phyloP scores from a whole-genome alignment of 2,113 vertebrate genomes.

The Sphyrna mokarran region DNA sequence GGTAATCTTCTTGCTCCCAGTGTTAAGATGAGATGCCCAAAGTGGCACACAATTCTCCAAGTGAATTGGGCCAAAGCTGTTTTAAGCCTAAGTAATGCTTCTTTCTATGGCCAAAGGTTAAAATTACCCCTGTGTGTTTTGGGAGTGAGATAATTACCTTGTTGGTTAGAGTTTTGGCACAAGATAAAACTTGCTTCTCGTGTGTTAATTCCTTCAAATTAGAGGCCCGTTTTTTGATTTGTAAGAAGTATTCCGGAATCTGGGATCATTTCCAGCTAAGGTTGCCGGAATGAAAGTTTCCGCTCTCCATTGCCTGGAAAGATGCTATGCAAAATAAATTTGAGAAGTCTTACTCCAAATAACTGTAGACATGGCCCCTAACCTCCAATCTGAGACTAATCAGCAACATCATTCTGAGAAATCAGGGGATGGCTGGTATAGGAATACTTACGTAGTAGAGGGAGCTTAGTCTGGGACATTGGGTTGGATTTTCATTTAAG shows the following conservation, averaged over 20 bases:
- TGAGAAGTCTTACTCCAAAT: background rate
- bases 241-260: background rate
- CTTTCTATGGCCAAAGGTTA: background rate
- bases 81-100: background rate
- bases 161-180: slow-evolving; percentile 12
- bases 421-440: background rate
- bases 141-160: background rate
- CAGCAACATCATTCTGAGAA: background rate
- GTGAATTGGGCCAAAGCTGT: background rate
- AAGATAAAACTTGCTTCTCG: background rate
- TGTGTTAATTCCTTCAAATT: slow-evolving; percentile 4
- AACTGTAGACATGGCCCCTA: background rate
- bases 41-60: background rate
- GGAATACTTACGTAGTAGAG: background rate
- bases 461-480: background rate
- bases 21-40: background rate
- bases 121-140: background rate
- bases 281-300: background rate
- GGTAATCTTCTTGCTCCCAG: background rate
- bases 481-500: background rate
- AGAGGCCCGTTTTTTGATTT: background rate
- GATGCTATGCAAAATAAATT: background rate
- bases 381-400: background rate
- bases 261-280: background rate
- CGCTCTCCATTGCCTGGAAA: background rate